Evolutionary conservation across 2,888 invertebrate species (phyloP).

Genomic region (Stenoptilia bipunctidactyla): DNA sequence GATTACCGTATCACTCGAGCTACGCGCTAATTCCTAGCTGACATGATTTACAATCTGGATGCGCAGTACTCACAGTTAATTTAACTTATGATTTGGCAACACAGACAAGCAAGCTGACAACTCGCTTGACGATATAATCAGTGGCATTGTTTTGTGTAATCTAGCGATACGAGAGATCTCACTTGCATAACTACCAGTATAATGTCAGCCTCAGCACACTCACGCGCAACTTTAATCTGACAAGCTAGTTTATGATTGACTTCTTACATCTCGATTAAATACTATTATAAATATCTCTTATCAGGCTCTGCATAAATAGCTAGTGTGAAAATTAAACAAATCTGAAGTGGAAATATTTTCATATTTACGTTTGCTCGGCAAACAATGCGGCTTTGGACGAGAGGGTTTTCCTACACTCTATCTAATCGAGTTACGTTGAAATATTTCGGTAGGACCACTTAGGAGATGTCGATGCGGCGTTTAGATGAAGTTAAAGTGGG

Average conservation of each 20-base stretch:
- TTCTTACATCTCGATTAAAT: conserved; percentile 44
- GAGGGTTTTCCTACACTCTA: conserved; percentile 26
- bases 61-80: conserved; percentile 43
- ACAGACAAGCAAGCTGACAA: conserved; percentile 38
- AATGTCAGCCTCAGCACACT: conserved; percentile 49
- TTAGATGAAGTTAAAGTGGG: conserved; percentile 54
- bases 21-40: conserved; percentile 39
- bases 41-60: conserved; percentile 62
- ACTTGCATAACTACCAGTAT: conserved; percentile 49
- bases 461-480: conserved; percentile 46
- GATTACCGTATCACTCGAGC: conserved; percentile 64
- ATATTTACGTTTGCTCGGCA: conserved; percentile 29
- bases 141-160: conserved; percentile 62
- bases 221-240: conserved; percentile 40
- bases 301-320: conserved; percentile 35
- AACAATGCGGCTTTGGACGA: conserved; percentile 23
- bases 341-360: conserved; percentile 32
- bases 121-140: conserved; percentile 59
- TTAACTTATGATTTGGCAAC: conserved; percentile 63
- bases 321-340: conserved; percentile 38
- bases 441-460: conserved; percentile 50
- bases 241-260: conserved; percentile 54
- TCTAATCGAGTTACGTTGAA: conserved; percentile 37
- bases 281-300: conserved; percentile 38
- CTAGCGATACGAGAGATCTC: conserved; percentile 55